A percentile compares a stretch with the other conserved stretches of the same genome.
Conservation (phyloP, 37 sponge, comb jelly and placozoan genomes). For the Haliclona indistincta region DNA sequence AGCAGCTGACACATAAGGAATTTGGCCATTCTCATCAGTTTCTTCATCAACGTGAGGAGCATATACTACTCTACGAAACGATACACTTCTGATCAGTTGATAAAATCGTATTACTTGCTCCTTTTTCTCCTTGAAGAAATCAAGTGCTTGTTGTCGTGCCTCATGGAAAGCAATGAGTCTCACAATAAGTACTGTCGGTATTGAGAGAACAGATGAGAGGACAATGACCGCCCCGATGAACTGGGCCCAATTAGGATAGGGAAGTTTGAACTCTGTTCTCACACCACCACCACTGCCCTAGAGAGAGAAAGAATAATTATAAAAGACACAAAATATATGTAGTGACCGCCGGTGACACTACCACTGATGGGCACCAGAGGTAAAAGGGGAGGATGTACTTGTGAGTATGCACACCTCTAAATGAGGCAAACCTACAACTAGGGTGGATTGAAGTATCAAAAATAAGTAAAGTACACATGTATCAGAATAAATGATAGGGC, state of each 20-base stretch:
- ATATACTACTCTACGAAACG: not conserved
- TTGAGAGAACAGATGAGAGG: constrained; percentile 54
- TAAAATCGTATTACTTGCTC: not conserved
- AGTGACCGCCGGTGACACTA: too few species aligned
- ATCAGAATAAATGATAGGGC: too few species aligned
- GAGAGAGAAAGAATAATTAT: not conserved
- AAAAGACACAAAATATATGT: not conserved
- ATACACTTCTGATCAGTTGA: not conserved
- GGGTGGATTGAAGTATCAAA: too few species aligned
- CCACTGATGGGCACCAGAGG: too few species aligned
- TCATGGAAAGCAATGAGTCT: constrained; percentile 33
- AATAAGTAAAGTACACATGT: too few species aligned
- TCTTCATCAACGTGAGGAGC: constrained; percentile 5
- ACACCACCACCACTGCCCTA: not conserved
- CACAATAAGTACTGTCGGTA: constrained; percentile 70
- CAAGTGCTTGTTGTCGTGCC: constrained; percentile 44
- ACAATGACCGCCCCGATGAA: constrained; percentile 75
- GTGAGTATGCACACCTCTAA: too few species aligned
- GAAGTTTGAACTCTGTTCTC: constrained; percentile 17
- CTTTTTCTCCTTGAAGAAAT: not conserved
- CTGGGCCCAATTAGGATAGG: constrained; percentile 79
- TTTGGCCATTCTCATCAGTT: not conserved
- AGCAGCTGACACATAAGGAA: not conserved
- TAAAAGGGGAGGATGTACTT: too few species aligned
- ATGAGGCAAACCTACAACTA: too few species aligned